Evolutionary conservation across 2,113 vertebrate genomes (phyloP).

Genomic region (Notarius lentiginosus): DNA sequence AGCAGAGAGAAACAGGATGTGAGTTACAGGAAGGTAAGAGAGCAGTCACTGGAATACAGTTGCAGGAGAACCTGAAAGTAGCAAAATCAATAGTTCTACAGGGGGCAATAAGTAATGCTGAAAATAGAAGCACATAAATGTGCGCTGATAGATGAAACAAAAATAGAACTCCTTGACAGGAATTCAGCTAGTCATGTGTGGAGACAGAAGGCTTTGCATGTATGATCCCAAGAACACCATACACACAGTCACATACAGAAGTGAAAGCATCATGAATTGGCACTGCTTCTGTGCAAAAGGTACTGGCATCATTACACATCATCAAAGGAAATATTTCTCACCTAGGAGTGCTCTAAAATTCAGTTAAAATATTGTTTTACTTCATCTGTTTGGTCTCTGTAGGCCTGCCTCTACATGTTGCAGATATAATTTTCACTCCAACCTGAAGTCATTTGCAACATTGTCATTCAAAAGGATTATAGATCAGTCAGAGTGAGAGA

Average conservation of each 20-base stretch:
- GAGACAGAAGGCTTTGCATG: not conserved
- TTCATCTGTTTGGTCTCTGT: not conserved
- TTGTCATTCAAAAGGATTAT: slow-evolving; percentile 36
- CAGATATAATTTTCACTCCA: slow-evolving; percentile 24
- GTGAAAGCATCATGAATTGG: not conserved
- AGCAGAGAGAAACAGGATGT: not conserved
- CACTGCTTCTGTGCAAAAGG: not conserved
- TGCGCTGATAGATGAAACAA: not conserved
- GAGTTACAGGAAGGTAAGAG: not conserved
- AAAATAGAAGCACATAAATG: not conserved
- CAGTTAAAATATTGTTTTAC: not conserved
- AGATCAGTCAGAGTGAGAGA: slow-evolving; percentile 28
- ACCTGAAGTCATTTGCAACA: slow-evolving; percentile 33
- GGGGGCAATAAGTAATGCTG: not conserved
- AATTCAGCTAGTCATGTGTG: not conserved
- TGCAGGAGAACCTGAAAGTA: slow-evolving; percentile 1
- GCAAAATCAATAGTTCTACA: not conserved
- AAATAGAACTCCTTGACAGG: not conserved
- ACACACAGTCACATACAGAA: not conserved
- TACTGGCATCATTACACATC: not conserved
- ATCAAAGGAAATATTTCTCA: not conserved
- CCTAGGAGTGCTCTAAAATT: not conserved
- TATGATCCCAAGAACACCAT: not conserved
- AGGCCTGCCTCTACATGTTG: not conserved
- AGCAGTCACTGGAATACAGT: not conserved